Evolutionary conservation across 2,888 invertebrate species (phyloP), one percentile per base, ranked within the genome.

Genomic region (Holacanthella duospinosa): DNA sequence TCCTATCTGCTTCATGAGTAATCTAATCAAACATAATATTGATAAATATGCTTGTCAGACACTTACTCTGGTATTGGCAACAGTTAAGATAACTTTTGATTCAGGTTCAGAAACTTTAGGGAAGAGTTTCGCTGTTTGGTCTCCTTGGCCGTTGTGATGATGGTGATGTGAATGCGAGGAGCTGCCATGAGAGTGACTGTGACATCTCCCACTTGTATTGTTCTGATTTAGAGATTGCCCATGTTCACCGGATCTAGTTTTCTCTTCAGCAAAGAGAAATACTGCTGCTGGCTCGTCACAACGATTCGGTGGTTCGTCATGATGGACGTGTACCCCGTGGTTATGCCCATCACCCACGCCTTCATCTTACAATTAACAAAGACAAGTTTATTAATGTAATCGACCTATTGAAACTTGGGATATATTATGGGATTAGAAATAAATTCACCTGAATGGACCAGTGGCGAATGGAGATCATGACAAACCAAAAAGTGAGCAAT

Each of bases 201-300:
- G 54, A 26, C 29, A 54, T 21, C 29, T 28, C 2, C 59, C 44
- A n/a, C 28, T 25, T 3, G 19, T n/a, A 29, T 58, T 43, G 21
- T 59, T 59, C 19, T 43, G 44, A 25, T 59, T 48, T 16, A 44
- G 25, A 6, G 66, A 60, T 58, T 66, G 60, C 4, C 64, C 65
- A 59, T 65, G 69, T 21, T 71, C 71, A 43, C 70, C 71, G 12
- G 70, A 70, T 60, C 68, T 60, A n/a, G 68, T 61, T 53, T 63
- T 65, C 29, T 72, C 72, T 43, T 72, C 71, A 0, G 72, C 71
- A 65, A 72, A 70, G 19, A 72, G 62, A 61, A 71, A 72, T 27
- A 72, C 72, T 27, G 72, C 72, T 16, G 72, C 72, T 4, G 72
- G 72, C 48, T 72, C 72, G 60, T 71, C 71, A 68, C 72, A 72